Percentiles rank a stretch among this genome's conserved stretches.
These are phyloP conservation scores for Drosophila sucinea DNA, from an alignment of 1,140 invertebrate species.

Conservation along the genomic window DNA sequence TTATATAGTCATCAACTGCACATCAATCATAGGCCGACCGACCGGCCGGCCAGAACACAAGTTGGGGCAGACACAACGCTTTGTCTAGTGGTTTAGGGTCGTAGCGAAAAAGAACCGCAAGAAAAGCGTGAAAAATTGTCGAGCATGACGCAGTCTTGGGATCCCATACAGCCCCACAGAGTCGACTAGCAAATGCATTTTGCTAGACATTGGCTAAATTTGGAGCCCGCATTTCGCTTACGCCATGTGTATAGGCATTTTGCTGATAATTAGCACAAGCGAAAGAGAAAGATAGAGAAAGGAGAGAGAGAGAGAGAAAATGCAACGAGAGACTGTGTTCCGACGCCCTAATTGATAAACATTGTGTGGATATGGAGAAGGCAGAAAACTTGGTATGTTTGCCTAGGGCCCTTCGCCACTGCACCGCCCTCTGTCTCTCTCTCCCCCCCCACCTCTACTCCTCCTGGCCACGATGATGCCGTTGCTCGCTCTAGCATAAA, in stretches of 20 bases:
- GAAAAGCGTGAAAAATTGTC: conserved; percentile 81
- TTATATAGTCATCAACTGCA: conserved; percentile 80
- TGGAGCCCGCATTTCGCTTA: conserved; percentile 47
- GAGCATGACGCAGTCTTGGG: conserved; percentile 68
- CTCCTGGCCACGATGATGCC: conserved; percentile 1
- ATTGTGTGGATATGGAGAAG: conserved; percentile 37
- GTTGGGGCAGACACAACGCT: conserved; percentile 41
- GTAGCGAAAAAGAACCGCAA: conserved; percentile 30
- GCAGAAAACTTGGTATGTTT: conserved; percentile 29
- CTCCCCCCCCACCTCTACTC: background rate
- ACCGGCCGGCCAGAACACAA: conserved; percentile 63
- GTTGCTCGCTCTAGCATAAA: conserved; percentile 69
- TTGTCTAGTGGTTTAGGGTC: conserved; percentile 33
- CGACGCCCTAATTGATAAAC: conserved; percentile 79
- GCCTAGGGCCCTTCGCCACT: conserved; percentile 34
- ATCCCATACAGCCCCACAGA: conserved; percentile 42
- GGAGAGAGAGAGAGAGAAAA: conserved; percentile 3
- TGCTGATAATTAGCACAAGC: conserved; percentile 70
- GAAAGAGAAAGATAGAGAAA: conserved; percentile 2
- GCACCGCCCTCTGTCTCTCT: background rate
- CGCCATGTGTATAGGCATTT: conserved; percentile 74
- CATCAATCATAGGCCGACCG: conserved; percentile 75
- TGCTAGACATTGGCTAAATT: conserved; percentile 66
- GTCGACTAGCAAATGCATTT: conserved; percentile 55
- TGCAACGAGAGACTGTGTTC: conserved; percentile 51